These are phyloP conservation scores for Euplexia lucipara DNA, from an alignment of 2,888 invertebrate species.

Conservation along the genomic window DNA sequence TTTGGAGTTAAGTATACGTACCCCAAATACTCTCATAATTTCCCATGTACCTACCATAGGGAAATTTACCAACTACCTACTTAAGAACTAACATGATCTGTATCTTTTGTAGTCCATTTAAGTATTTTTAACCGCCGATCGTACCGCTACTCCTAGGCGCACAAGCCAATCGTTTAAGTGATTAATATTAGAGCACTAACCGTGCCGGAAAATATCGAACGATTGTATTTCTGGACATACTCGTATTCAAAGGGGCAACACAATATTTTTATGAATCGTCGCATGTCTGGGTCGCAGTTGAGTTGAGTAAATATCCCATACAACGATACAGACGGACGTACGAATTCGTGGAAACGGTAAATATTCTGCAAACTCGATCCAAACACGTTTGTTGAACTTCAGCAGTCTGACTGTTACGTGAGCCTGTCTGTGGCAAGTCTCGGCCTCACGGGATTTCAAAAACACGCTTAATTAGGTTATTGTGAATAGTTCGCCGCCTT, in stretches of 20 bases:
- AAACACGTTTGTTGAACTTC: constrained; percentile 24
- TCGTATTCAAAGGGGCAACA: not conserved
- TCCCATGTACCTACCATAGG: not conserved
- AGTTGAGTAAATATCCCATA: constrained; percentile 10
- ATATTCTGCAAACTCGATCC: not conserved
- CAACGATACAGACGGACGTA: not conserved
- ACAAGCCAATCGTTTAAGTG: not conserved
- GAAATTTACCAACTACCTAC: not conserved
- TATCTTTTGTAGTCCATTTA: not conserved
- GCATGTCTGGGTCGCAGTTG: too few relatives aligned
- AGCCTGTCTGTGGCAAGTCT: constrained; percentile 30
- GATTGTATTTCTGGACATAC: not conserved
- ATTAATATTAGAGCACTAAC: not conserved
- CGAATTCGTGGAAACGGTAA: constrained; percentile 1
- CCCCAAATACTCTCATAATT: too few relatives aligned
- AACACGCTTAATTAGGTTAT: constrained; percentile 17
- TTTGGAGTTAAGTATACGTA: too few relatives aligned
- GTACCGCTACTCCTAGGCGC: not conserved
- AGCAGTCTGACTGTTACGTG: constrained; percentile 8
- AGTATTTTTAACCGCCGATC: not conserved
- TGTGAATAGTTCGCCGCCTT: not conserved
- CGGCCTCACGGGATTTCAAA: constrained; percentile 6
- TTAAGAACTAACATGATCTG: too few relatives aligned
- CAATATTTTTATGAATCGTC: too few relatives aligned
- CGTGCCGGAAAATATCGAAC: not conserved